Evolutionary conservation across 2,888 invertebrate species (phyloP), one percentile per base, ranked within the genome.

Genomic region (Marronus borbonicus): DNA sequence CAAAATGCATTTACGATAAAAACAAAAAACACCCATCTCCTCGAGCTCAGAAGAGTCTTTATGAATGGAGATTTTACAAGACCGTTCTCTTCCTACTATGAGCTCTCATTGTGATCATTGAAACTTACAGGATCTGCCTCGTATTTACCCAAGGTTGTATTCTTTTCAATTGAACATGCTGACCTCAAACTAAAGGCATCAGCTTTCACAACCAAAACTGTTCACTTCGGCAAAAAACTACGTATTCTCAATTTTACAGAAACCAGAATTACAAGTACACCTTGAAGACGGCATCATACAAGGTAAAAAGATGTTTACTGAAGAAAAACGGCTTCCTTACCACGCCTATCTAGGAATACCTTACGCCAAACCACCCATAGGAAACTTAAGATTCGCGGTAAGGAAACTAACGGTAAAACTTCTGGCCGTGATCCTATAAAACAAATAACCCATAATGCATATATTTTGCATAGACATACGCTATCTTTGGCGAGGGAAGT

Each of bases 281-380:
- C 74, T 81, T 28, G 49, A 78, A 55, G 77, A 80, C 76, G 82
- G 82, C 4, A 72, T 76, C 28, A 70, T 81, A 49, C 81, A 82
- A 79, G 82, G 82, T 14, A 80, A 68, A 44, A 69, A 52, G 55
- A 75, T 77, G 77, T 68, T 75, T 58, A 78, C 79, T 14, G 79
- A 81, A 28, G 77, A 79, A 5, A 70, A 74, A n/a, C 77, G 74
- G 12, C 17, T 75, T 20, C 77, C 76, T 3, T 81, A 76, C 75
- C 80, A 74, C 28, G 80, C 78, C 3, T 82, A 80, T 50, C 78
- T 79, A 24, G 82, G 82, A 10, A 81, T 82, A 65, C 81, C 82
- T 28, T 82, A 79, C 52, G 82, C 82, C 39, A 81, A 81, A 31
- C 78, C 82, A 17, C 82, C 82, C 10, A 36, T 81, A 2, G 81